A percentile compares a stretch with the other conserved stretches of the same genome.
phyloP scores from a whole-genome alignment of 2,113 vertebrate genomes.

The Taurulus bubalis region DNA sequence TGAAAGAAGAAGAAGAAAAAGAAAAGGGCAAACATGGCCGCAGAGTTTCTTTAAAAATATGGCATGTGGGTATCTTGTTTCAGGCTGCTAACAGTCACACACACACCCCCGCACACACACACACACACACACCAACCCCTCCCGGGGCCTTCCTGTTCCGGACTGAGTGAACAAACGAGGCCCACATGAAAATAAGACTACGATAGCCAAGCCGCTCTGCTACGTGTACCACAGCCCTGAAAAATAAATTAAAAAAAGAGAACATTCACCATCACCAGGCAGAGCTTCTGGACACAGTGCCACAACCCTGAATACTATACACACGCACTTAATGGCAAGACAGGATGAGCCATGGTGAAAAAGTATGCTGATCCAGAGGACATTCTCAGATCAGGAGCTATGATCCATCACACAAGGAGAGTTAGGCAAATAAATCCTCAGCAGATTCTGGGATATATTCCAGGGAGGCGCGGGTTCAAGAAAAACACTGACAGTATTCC shows the following conservation, averaged over 20 bases:
- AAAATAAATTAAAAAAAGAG: conserved; percentile 53
- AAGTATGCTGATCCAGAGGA: conserved; percentile 69
- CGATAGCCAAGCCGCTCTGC: conserved; percentile 67
- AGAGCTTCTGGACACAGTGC: conserved; percentile 46
- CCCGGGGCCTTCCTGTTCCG: conserved; percentile 82
- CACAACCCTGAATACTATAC: conserved; percentile 22
- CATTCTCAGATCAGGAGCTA: conserved; percentile 71
- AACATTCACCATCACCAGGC: conserved; percentile 41
- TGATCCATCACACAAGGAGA: conserved; percentile 72
- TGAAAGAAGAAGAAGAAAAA: background rate
- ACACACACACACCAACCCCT: conserved; percentile 53
- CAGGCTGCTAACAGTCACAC: conserved; percentile 58
- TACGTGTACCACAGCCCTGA: conserved; percentile 64
- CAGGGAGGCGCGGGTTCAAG: conserved; percentile 57
- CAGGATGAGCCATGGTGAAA: conserved; percentile 48
- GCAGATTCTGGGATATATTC: conserved; percentile 74
- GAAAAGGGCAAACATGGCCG: conserved; percentile 13
- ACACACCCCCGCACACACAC: conserved; percentile 38
- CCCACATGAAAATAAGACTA: conserved; percentile 77
- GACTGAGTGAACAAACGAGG: conserved; percentile 79
- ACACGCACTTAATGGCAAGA: conserved; percentile 34
- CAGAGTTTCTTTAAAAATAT: conserved; percentile 50
- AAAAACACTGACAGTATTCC: conserved; percentile 71
- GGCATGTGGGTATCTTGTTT: conserved; percentile 67
- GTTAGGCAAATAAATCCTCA: conserved; percentile 75